Evolutionary conservation across 2,888 invertebrate species (phyloP).

Genomic region (Elysia crispata): DNA sequence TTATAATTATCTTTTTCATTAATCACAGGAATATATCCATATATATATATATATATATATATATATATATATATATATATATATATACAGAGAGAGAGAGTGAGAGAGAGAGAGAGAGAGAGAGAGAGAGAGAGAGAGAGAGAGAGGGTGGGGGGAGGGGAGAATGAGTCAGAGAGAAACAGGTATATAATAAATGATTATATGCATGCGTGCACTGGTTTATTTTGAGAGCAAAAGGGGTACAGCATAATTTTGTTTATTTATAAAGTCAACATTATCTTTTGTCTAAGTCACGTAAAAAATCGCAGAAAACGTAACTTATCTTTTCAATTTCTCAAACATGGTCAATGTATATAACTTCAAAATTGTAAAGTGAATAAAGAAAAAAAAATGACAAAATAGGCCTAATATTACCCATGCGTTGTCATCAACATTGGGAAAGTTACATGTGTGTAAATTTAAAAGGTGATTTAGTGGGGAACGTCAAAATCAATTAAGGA

Average conservation of each 20-base stretch:
- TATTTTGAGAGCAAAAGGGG: conserved; percentile 51
- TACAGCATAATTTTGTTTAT: background rate
- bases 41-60: background rate
- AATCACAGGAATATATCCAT: background rate
- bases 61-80: no score
- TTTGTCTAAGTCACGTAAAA: background rate
- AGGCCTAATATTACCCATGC: no score
- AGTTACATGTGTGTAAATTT: no score
- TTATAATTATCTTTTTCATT: background rate
- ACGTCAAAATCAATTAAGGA: no score
- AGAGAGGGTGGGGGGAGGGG: conserved; percentile 22
- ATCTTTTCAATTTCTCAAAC: no score
- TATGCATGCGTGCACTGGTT: background rate
- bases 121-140: conserved; percentile 40
- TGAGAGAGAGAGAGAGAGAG: conserved; percentile 1
- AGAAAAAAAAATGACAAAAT: no score
- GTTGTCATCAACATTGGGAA: no score
- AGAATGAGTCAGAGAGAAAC: background rate
- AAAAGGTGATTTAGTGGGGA: no score
- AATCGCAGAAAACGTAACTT: no score
- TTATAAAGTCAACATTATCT: background rate
- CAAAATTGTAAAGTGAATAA: no score
- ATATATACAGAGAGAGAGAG: no score
- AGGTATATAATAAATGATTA: background rate
- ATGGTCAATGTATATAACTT: no score